Evolutionary conservation across 2,888 invertebrate genomes (phyloP), one percentile per base, ranked within the genome.

Genomic region (Pyrochroa serraticornis): DNA sequence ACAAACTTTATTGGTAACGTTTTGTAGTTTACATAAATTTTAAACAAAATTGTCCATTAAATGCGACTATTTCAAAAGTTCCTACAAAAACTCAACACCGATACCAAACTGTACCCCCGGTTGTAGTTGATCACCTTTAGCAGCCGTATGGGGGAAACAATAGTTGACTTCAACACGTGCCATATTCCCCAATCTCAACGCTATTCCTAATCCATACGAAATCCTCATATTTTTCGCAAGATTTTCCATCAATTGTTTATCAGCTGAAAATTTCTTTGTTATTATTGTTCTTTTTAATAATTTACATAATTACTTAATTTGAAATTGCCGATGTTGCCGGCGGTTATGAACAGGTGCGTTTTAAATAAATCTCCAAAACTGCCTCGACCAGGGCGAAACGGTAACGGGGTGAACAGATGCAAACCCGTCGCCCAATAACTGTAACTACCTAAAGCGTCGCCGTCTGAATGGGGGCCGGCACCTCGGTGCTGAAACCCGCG

Each of bases 91-190:
- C 71, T 90, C 87, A 47, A 91, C 84, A 31, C 93, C 93, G 66
- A 94, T 85, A 33, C 94, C 95, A 75, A 94, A 87, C 80, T 94
- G 93, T 69, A 94, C 84, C 38, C 92, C 92, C 61, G 85, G 84
- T 47, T 85, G 81, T 50, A 83, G 68, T 67, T 78, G 81, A 80
- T 95, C 95, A 8, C 83, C 87, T 58, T 82, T 79, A 64, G 84
- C 82, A 62, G 85, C 85, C 42, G 82, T 80, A 44, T 74, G 65
- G 37, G 97, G 97, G 72, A 92, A 80, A 77, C 93, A 92, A 81
- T 97, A 95, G 83, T 97, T 98, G 49, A 99, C 85, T 83, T 99
- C 98, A 50, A 98, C 83, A 54, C 97, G 85, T n/a, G 95, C 96
- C 62, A 89, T 82, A 65, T 92, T 85, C 65, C 89, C 95, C 54